phyloP scores from a whole-genome alignment of 2,888 invertebrate species.

The Lycophotia porphyrea region DNA sequence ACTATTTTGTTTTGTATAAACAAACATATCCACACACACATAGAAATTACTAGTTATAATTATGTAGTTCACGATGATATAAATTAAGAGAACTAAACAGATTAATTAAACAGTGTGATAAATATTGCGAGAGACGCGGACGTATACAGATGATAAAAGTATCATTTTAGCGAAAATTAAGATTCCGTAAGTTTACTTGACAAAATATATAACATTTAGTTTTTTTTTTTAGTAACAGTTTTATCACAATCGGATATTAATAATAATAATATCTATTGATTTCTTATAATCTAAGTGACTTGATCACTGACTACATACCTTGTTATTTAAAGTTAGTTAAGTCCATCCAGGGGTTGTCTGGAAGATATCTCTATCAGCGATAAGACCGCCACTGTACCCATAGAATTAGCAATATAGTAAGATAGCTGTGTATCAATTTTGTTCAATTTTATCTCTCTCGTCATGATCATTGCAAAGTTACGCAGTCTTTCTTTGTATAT shows the following conservation, averaged over 20 bases:
- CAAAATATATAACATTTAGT: not conserved
- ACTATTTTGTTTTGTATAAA: conserved; percentile 5
- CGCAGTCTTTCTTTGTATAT: not conserved
- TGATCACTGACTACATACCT: not conserved
- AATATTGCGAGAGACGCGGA: not conserved
- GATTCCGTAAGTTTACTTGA: not conserved
- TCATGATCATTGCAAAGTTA: not conserved
- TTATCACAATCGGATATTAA: not conserved
- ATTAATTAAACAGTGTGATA: conserved; percentile 29
- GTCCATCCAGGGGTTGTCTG: no score
- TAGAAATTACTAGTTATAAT: not conserved
- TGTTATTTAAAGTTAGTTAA: not conserved
- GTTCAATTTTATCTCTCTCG: not conserved
- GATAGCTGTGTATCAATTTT: not conserved
- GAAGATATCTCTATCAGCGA: no score
- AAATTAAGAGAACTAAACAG: not conserved
- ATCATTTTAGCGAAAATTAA: not conserved
- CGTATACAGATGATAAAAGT: not conserved
- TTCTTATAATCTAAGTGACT: not conserved
- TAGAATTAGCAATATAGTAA: no score
- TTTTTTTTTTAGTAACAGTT: not conserved
- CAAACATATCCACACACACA: conserved; percentile 4
- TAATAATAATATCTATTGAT: no score
- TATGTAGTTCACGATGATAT: not conserved
- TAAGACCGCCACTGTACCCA: no score